These are phyloP conservation scores for Leptinotarsa haldemani DNA, from an alignment of 2,888 invertebrate genomes.

Conservation along the genomic window DNA sequence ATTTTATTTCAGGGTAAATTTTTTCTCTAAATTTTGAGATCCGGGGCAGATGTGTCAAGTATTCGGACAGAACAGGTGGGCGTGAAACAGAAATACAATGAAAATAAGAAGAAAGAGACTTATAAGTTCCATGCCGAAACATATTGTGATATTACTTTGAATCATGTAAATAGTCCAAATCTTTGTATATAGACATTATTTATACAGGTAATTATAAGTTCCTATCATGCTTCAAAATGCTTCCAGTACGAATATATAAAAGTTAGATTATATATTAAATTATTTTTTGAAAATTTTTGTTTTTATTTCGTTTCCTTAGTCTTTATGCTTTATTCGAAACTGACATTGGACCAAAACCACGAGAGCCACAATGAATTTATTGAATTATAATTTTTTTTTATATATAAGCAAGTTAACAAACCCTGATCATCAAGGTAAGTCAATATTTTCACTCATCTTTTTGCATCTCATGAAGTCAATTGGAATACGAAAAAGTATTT, in stretches of 20 bases:
- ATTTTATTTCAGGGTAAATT: slow-evolving; percentile 55
- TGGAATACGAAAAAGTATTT: too few relatives aligned
- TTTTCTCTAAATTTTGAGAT: slow-evolving; percentile 50
- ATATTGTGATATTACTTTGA: slow-evolving; percentile 49
- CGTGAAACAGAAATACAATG: slow-evolving; percentile 32
- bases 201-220: slow-evolving; percentile 54
- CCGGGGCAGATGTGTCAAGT: slow-evolving; percentile 42
- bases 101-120: slow-evolving; percentile 46
- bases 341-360: neutral
- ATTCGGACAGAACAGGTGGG: slow-evolving; percentile 34
- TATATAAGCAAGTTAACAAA: too few relatives aligned
- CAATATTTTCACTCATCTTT: too few relatives aligned
- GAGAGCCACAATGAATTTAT: too few relatives aligned
- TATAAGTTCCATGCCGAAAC: slow-evolving; percentile 45
- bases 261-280: slow-evolving; percentile 48
- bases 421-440: too few relatives aligned
- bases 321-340: neutral
- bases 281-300: slow-evolving; percentile 29
- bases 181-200: slow-evolving; percentile 43
- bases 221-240: slow-evolving; percentile 53
- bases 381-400: too few relatives aligned
- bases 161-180: slow-evolving; percentile 43
- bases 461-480: too few relatives aligned
- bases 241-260: slow-evolving; percentile 49
- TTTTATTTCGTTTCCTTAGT: slow-evolving; percentile 23